These are phyloP conservation scores for Taenaris catops DNA, from an alignment of 2,888 invertebrate genomes.

Conservation along the genomic window DNA sequence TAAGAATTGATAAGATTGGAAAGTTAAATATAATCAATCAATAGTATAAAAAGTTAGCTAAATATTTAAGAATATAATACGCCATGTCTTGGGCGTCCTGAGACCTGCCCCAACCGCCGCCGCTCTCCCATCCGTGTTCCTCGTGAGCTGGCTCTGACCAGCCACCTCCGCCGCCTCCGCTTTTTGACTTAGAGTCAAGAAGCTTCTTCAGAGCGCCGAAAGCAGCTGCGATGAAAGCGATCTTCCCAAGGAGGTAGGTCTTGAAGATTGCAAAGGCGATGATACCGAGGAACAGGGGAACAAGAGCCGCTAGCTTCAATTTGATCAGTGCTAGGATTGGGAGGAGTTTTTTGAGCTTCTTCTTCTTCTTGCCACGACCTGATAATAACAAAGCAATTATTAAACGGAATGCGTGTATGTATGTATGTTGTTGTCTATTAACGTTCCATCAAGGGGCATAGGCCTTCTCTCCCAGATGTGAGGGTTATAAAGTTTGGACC, in stretches of 20 bases:
- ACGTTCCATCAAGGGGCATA: no score
- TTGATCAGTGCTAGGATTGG: conserved; percentile 88
- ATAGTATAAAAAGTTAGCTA: no score
- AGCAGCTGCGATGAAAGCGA: conserved; percentile 88
- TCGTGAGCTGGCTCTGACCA: conserved; percentile 84
- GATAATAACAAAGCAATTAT: no score
- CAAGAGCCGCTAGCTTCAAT: conserved; percentile 86
- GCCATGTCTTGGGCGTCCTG: conserved; percentile 84
- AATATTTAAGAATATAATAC: no score
- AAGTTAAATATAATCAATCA: no score
- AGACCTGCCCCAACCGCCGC: conserved; percentile 83
- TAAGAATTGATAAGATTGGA: no score
- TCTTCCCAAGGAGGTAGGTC: conserved; percentile 90
- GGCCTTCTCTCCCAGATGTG: no score
- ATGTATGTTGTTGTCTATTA: no score
- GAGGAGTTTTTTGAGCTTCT: conserved; percentile 86
- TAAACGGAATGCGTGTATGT: no score
- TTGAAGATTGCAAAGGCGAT: conserved; percentile 91
- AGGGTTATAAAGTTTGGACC: no score
- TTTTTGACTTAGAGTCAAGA: conserved; percentile 85
- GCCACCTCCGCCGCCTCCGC: conserved; percentile 77
- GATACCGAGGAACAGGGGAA: conserved; percentile 86
- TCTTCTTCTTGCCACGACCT: conserved; percentile 90
- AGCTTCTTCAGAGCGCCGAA: conserved; percentile 85
- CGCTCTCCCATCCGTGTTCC: conserved; percentile 70